A percentile compares a stretch with the other conserved stretches of the same genome.
These are phyloP conservation scores for Cichladusa arquata DNA, from an alignment of 2,113 vertebrate species.

Conservation along the genomic window DNA sequence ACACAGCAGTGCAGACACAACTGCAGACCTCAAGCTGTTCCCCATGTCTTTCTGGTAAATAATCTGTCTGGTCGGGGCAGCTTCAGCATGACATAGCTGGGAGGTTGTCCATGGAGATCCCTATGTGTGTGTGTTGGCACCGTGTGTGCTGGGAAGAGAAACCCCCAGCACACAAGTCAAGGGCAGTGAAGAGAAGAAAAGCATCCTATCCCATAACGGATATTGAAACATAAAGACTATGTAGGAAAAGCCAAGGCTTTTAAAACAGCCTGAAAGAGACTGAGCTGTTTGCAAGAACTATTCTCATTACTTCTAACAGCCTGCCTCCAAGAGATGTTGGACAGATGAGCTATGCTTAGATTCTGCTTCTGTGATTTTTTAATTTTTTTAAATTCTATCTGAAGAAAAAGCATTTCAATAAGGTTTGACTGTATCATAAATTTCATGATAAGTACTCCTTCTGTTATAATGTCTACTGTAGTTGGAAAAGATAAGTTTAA, in stretches of 20 bases:
- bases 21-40: not conserved
- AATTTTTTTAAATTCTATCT: not conserved
- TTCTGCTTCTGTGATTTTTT: not conserved
- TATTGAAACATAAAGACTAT: not conserved
- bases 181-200: not conserved
- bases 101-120: not conserved
- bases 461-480: not conserved
- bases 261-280: not conserved
- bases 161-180: not conserved
- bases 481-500: not conserved
- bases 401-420: not conserved
- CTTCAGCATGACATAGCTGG: not conserved
- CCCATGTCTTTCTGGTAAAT: not conserved
- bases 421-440: not conserved
- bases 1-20: not conserved
- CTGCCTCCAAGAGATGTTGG: not conserved
- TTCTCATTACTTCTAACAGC: not conserved
- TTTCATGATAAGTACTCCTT: not conserved
- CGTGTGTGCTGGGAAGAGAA: not conserved
- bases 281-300: not conserved
- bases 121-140: not conserved
- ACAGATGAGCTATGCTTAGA: not conserved
- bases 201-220: rapidly evolving
- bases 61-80: not conserved
- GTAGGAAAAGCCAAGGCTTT: not conserved